Percentiles rank a stretch among this genome's conserved stretches.
These are phyloP conservation scores for Euspilapteryx auroguttella DNA, from an alignment of 2,888 invertebrate species.

Conservation along the genomic window DNA sequence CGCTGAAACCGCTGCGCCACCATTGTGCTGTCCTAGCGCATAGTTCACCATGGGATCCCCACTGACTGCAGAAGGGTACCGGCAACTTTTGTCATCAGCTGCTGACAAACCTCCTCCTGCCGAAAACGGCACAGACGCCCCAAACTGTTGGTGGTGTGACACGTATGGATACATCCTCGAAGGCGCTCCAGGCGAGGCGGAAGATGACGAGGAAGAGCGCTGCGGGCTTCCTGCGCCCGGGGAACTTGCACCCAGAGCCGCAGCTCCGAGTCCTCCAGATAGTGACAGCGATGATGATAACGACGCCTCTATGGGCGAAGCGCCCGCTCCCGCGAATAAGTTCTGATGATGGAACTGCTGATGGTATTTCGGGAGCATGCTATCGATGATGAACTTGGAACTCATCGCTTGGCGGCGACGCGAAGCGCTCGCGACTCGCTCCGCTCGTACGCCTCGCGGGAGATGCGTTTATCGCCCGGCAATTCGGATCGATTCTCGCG, in stretches of 20 bases:
- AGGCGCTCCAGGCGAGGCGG: slow-evolving; percentile 72
- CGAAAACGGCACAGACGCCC: slow-evolving; percentile 68
- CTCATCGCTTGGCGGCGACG: slow-evolving; percentile 78
- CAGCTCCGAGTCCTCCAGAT: slow-evolving; percentile 65
- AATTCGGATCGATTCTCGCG: slow-evolving; percentile 62
- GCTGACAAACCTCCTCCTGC: slow-evolving; percentile 69
- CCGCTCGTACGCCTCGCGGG: slow-evolving; percentile 49
- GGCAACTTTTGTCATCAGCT: slow-evolving; percentile 77
- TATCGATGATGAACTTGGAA: slow-evolving; percentile 97
- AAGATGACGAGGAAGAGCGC: slow-evolving; percentile 64
- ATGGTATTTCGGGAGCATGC: slow-evolving; percentile 95
- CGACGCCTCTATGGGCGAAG: slow-evolving; percentile 73
- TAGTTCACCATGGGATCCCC: slow-evolving; percentile 81
- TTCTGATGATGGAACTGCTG: slow-evolving; percentile 70
- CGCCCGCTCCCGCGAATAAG: slow-evolving; percentile 65
- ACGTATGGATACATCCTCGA: slow-evolving; percentile 94
- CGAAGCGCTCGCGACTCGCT: slow-evolving; percentile 27
- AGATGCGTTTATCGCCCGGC: slow-evolving; percentile 60
- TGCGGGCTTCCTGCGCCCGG: slow-evolving; percentile 65
- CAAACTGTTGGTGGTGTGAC: slow-evolving; percentile 77
- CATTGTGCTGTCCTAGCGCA: slow-evolving; percentile 76
- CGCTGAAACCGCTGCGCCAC: slow-evolving; percentile 68
- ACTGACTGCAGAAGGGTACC: slow-evolving; percentile 69
- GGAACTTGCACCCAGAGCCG: slow-evolving; percentile 64
- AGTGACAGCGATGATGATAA: slow-evolving; percentile 62